A percentile compares a stretch with the other conserved stretches of the same genome.
Evolutionary conservation across 2,888 invertebrate species (phyloP).

Genomic region (Nymphalis urticae): DNA sequence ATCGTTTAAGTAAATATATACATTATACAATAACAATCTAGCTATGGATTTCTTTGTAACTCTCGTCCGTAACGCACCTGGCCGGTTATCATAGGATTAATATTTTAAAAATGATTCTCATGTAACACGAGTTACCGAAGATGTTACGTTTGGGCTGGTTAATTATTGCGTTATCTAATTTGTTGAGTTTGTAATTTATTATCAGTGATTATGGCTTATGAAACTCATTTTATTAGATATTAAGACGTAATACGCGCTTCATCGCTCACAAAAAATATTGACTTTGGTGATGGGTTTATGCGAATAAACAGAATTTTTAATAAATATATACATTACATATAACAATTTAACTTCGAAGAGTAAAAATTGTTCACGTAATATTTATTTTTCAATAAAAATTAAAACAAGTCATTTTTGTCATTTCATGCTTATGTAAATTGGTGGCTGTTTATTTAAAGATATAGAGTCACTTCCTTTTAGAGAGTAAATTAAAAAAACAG

Average conservation of each 20-base stretch:
- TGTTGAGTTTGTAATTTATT: conserved; percentile 29
- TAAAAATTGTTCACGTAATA: too few relatives aligned
- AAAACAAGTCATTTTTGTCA: too few relatives aligned
- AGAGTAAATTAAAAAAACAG: not conserved
- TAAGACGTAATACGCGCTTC: conserved; percentile 26
- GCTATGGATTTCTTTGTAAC: too few relatives aligned
- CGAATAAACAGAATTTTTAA: not conserved
- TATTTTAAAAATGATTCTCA: not conserved
- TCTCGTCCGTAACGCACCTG: not conserved
- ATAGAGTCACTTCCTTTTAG: not conserved
- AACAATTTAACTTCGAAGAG: too few relatives aligned
- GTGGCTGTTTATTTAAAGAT: not conserved
- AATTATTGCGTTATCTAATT: conserved; percentile 36
- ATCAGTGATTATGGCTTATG: conserved; percentile 27
- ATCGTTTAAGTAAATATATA: not conserved
- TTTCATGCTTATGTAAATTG: not conserved
- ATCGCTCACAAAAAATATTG: conserved; percentile 16
- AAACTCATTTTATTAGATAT: conserved; percentile 27
- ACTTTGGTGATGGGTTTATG: not conserved
- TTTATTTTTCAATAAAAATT: too few relatives aligned
- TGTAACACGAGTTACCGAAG: conserved; percentile 29
- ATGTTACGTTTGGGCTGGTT: conserved; percentile 33
- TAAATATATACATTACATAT: too few relatives aligned
- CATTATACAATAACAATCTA: too few relatives aligned
- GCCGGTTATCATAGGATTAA: not conserved